phyloP scores from a whole-genome alignment of 2,888 invertebrate species.

The Calephelis perditalis region DNA sequence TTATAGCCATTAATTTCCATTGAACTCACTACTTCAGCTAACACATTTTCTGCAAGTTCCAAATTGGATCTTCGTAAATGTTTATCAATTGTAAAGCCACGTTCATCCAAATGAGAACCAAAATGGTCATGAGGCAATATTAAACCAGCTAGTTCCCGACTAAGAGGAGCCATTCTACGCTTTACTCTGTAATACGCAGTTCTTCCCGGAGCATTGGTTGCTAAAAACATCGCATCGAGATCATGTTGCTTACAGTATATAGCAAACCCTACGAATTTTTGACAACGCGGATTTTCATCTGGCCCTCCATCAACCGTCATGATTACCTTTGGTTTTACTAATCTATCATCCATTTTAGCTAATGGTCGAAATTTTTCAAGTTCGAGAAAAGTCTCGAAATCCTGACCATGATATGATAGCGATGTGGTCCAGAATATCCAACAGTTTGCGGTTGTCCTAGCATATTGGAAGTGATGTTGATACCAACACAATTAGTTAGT shows the following conservation, averaged over 20 bases:
- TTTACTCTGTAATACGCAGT: slow-evolving; percentile 24
- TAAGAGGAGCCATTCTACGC: too few species aligned
- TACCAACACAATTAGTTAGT: slow-evolving; percentile 37
- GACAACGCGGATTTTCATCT: too few species aligned
- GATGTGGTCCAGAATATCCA: slow-evolving; percentile 48
- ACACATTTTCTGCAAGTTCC: slow-evolving; percentile 14
- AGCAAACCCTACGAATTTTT: slow-evolving; percentile 23
- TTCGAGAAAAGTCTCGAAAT: slow-evolving; percentile 13
- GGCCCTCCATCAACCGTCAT: slow-evolving; percentile 20
- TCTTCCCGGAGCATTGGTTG: slow-evolving; percentile 25
- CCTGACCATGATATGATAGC: slow-evolving; percentile 29
- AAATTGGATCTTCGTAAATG: slow-evolving; percentile 17
- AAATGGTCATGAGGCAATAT: too few species aligned
- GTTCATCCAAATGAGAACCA: slow-evolving; percentile 23
- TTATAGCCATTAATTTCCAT: too few species aligned
- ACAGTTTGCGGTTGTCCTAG: slow-evolving; percentile 37
- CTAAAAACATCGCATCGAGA: slow-evolving; percentile 27
- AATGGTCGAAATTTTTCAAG: slow-evolving; percentile 12
- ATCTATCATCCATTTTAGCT: slow-evolving; percentile 15
- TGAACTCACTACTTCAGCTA: too few species aligned
- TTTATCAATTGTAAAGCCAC: slow-evolving; percentile 18
- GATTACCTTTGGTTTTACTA: slow-evolving; percentile 21
- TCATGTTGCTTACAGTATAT: slow-evolving; percentile 25
- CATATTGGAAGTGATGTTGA: too few species aligned
- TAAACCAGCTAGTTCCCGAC: too few species aligned